These are phyloP conservation scores for Sceloporus undulatus DNA, from an alignment of 2,113 vertebrate species.

Conservation along the genomic window DNA sequence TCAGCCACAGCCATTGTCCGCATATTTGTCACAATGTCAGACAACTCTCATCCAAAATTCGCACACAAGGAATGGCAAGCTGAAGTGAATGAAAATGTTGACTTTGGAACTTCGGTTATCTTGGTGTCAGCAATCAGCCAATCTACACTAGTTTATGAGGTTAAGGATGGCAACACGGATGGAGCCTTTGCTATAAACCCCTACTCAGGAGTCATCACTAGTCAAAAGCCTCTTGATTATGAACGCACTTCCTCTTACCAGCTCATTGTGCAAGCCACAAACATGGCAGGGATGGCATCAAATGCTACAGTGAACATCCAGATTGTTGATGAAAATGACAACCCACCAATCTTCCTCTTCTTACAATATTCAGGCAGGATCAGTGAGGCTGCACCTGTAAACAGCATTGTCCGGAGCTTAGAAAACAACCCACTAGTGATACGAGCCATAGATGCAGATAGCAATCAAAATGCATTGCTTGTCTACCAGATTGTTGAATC, in stretches of 20 bases:
- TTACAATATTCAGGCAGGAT: constrained; percentile 90
- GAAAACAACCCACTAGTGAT: constrained; percentile 90
- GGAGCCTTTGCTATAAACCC: constrained; percentile 91
- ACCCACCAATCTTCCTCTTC: constrained; percentile 90
- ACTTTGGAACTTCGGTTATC: constrained; percentile 89
- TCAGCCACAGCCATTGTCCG: constrained; percentile 91
- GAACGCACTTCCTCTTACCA: constrained; percentile 85
- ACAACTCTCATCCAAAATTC: constrained; percentile 94
- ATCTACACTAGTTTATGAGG: constrained; percentile 92
- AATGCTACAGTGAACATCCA: constrained; percentile 89
- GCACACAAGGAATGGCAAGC: constrained; percentile 91
- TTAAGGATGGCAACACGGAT: constrained; percentile 87
- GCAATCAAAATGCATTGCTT: constrained; percentile 92
- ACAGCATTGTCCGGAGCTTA: constrained; percentile 87
- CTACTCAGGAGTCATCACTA: constrained; percentile 94
- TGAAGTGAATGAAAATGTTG: constrained; percentile 89
- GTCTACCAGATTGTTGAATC: constrained; percentile 96
- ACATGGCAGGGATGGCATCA: constrained; percentile 96
- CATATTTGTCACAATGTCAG: constrained; percentile 91
- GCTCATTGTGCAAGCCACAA: constrained; percentile 89
- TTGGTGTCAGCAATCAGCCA: constrained; percentile 91
- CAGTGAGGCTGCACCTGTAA: constrained; percentile 91
- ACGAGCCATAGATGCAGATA: constrained; percentile 91
- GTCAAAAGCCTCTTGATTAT: constrained; percentile 87
- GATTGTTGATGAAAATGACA: constrained; percentile 94